Conservation (phyloP, 2,888 invertebrate species). For the Odontocerum albicorne region DNA sequence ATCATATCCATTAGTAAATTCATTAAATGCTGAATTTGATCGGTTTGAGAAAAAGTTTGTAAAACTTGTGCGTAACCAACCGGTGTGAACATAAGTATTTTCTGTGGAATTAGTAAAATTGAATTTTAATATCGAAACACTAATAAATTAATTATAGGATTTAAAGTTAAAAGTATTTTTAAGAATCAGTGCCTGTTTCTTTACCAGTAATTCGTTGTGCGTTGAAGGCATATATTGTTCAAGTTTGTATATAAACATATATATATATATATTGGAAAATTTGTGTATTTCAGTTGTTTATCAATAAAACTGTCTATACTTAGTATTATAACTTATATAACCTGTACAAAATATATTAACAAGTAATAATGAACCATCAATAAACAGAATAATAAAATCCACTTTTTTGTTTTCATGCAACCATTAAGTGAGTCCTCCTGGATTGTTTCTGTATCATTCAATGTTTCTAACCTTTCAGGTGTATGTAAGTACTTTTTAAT, state of each 20-base stretch:
- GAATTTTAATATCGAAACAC: neutral
- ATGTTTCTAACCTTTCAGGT: no score
- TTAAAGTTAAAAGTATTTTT: neutral
- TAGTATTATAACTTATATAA: conserved; percentile 30
- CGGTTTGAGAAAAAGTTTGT: neutral
- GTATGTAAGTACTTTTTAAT: no score
- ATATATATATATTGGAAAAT: conserved; percentile 23
- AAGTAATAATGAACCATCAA: conserved; percentile 25
- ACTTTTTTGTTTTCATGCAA: neutral
- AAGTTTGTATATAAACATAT: conserved; percentile 31
- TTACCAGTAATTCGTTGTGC: conserved; percentile 24
- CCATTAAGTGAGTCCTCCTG: no score
- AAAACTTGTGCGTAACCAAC: neutral
- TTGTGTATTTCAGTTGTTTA: conserved; percentile 29
- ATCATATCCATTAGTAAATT: no score
- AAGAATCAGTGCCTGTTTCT: conserved; percentile 34
- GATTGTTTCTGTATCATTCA: no score
- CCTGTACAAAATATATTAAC: conserved; percentile 34
- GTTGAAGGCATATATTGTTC: conserved; percentile 32
- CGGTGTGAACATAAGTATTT: conserved; percentile 1
- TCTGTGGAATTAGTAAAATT: conserved; percentile 5
- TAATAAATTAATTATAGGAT: neutral
- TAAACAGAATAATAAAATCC: conserved; percentile 9
- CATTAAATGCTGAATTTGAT: no score
- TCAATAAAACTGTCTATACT: conserved; percentile 28